phyloP scores from a whole-genome alignment of 2,797 vertebrate species.

The Otus scops region DNA sequence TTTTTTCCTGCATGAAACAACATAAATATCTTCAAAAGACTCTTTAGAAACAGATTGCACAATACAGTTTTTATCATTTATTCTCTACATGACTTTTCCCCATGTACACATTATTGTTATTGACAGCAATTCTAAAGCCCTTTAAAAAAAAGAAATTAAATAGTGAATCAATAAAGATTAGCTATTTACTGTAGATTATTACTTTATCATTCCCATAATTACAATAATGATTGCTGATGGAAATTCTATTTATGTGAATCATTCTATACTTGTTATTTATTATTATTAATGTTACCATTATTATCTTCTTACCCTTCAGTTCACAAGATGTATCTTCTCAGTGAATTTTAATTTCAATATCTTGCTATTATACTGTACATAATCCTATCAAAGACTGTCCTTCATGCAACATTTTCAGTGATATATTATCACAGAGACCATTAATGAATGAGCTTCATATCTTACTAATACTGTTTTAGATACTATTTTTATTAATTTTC shows the following conservation, averaged over 20 bases:
- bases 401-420: conserved; percentile 92
- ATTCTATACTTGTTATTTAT: conserved; percentile 92
- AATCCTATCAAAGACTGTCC: conserved; percentile 91
- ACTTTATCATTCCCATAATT: conserved; percentile 86
- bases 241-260: conserved; percentile 87
- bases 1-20: conserved; percentile 27
- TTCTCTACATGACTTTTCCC: conserved; percentile 41
- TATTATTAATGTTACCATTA: conserved; percentile 83
- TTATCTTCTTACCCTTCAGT: conserved; percentile 83
- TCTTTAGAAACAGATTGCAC: conserved; percentile 51
- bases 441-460: conserved; percentile 92
- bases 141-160: conserved; percentile 75
- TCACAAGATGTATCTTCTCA: conserved; percentile 83
- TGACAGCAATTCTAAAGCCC: conserved; percentile 72
- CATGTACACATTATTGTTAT: conserved; percentile 70
- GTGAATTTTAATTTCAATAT: conserved; percentile 92
- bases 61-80: conserved; percentile 26
- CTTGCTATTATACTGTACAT: conserved; percentile 87
- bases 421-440: conserved; percentile 87
- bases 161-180: conserved; percentile 87
- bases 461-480: conserved; percentile 91
- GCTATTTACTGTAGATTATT: conserved; percentile 89
- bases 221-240: conserved; percentile 84
- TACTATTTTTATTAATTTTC: conserved; percentile 92
- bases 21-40: conserved; percentile 54